Conservation (phyloP, 2,113 vertebrate species). For the Gnathochromis pfefferi region DNA sequence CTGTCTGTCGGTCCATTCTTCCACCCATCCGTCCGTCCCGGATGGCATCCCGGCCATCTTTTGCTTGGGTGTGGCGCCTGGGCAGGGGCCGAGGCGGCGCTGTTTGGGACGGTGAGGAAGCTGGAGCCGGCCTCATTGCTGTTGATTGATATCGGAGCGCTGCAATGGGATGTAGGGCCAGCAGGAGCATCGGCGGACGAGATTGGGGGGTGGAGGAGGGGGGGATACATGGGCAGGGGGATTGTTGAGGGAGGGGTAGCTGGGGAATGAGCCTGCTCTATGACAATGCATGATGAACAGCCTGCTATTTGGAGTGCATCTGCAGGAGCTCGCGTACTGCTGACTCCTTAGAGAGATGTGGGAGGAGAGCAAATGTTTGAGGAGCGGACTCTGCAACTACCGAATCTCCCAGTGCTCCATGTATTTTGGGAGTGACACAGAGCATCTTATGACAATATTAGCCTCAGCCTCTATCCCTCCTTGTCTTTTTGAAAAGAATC, state of each 20-base stretch:
- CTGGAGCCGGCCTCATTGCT: constrained; percentile 61
- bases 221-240: not conserved
- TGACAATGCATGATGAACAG: constrained; percentile 69
- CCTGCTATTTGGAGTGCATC: constrained; percentile 63
- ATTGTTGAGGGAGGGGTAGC: not conserved
- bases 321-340: constrained; percentile 48
- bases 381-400: constrained; percentile 47
- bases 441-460: constrained; percentile 63
- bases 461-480: constrained; percentile 39
- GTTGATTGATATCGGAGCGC: constrained; percentile 69
- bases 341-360: constrained; percentile 50
- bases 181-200: constrained; percentile 28
- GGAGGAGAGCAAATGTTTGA: constrained; percentile 66
- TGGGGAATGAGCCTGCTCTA: constrained; percentile 33
- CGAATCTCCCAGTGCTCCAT: constrained; percentile 35
- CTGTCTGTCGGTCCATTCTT: constrained; percentile 21
- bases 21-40: constrained; percentile 10
- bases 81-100: not conserved
- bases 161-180: constrained; percentile 47
- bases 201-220: not conserved
- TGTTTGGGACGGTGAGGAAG: constrained; percentile 22
- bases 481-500: constrained; percentile 55
- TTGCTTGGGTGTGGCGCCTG: constrained; percentile 39
- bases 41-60: constrained; percentile 17
- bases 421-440: constrained; percentile 50